These are phyloP conservation scores for Sphaeridia pumilis DNA, from an alignment of 2,888 invertebrate genomes.

Conservation along the genomic window DNA sequence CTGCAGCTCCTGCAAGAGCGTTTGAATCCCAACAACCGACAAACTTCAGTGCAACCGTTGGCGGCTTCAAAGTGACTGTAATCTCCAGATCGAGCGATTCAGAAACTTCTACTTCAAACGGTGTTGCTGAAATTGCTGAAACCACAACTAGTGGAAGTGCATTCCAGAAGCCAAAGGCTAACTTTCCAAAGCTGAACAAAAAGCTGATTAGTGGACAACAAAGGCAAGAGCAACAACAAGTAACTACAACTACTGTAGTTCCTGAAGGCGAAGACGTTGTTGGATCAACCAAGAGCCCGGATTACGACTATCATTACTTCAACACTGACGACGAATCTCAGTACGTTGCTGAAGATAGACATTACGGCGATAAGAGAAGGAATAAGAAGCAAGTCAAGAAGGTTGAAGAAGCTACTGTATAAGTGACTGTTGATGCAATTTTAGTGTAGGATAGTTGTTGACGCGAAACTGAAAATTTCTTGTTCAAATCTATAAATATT, in stretches of 20 bases:
- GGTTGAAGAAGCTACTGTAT: background rate
- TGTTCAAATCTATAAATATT: too few relatives aligned
- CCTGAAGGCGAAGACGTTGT: background rate
- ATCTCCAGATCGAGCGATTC: constrained; percentile 11
- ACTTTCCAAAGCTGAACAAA: constrained; percentile 11
- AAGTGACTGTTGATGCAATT: too few relatives aligned
- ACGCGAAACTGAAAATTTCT: too few relatives aligned
- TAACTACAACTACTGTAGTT: background rate
- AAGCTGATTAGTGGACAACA: constrained; percentile 8
- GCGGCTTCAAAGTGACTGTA: constrained; percentile 14
- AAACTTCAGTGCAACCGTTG: constrained; percentile 8
- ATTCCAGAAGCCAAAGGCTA: constrained; percentile 1
- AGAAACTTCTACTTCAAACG: constrained; percentile 1
- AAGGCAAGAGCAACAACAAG: background rate
- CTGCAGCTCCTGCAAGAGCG: background rate
- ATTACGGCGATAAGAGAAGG: constrained; percentile 24
- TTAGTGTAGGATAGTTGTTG: too few relatives aligned
- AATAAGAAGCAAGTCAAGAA: background rate
- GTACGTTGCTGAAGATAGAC: constrained; percentile 16
- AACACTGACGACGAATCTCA: constrained; percentile 30
- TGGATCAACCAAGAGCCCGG: constrained; percentile 27
- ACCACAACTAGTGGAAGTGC: background rate
- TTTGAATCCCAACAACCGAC: too few relatives aligned
- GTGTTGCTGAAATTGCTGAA: background rate
- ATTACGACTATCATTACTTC: constrained; percentile 35